These are phyloP conservation scores for Passer montanus DNA, from an alignment of 2,113 vertebrate species.

Conservation along the genomic window DNA sequence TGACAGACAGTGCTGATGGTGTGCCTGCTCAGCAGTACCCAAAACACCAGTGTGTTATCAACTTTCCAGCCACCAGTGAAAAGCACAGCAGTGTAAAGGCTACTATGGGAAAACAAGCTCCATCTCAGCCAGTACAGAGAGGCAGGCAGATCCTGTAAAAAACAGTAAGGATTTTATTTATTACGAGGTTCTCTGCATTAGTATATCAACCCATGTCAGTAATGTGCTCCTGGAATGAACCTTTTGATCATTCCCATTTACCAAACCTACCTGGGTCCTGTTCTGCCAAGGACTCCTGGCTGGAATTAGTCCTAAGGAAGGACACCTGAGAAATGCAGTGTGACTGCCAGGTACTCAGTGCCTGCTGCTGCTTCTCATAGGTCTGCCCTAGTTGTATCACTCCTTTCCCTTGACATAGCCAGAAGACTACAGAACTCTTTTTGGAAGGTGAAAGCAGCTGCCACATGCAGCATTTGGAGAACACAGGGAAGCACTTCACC, in stretches of 20 bases:
- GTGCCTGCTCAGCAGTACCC: not conserved
- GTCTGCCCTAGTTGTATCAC: not conserved
- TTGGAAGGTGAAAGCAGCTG: not conserved
- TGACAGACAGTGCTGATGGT: not conserved
- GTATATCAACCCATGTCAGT: not conserved
- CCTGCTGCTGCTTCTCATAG: not conserved
- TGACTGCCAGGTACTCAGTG: not conserved
- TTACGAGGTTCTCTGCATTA: not conserved
- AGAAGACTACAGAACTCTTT: not conserved
- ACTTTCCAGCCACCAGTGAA: not conserved
- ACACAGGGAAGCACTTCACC: not conserved
- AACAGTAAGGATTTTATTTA: not conserved
- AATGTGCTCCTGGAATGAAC: not conserved
- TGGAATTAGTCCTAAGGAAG: not conserved
- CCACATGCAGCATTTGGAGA: not conserved
- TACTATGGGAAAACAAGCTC: not conserved
- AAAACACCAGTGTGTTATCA: not conserved
- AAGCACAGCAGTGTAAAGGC: not conserved
- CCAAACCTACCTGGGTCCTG: not conserved
- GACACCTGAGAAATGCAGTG: not conserved
- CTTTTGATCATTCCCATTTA: not conserved
- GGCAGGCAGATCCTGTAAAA: not conserved
- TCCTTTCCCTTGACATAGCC: not conserved
- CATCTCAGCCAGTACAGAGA: not conserved
- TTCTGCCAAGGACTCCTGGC: not conserved